These are phyloP conservation scores for Mactra quadrangularis DNA, from an alignment of 1,140 invertebrate species.

Conservation along the genomic window DNA sequence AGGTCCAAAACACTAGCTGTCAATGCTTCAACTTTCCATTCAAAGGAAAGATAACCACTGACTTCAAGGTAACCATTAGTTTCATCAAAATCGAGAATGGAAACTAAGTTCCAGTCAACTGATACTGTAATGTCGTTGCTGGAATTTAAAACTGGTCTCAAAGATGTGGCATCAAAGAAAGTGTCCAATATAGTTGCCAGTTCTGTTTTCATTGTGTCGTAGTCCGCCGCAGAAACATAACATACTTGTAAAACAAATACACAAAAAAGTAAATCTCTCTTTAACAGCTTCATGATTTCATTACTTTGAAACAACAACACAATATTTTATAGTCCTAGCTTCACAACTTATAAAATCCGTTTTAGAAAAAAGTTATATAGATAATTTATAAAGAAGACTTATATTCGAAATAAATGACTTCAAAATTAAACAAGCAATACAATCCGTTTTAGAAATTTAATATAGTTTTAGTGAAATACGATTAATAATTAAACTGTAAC, in stretches of 20 bases:
- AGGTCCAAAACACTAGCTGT: not conserved
- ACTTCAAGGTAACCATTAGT: slow-evolving; percentile 54
- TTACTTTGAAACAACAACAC: too few species aligned
- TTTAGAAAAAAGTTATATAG: too few species aligned
- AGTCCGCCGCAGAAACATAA: not conserved
- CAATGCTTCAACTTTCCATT: slow-evolving; percentile 13
- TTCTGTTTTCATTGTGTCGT: not conserved
- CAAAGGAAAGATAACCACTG: slow-evolving; percentile 36
- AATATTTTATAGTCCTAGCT: too few species aligned
- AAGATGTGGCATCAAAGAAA: not conserved
- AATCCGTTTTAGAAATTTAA: too few species aligned
- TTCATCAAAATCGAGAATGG: slow-evolving; percentile 57
- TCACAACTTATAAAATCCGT: too few species aligned
- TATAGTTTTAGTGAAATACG: too few species aligned
- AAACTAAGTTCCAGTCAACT: slow-evolving; percentile 43
- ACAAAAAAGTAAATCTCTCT: too few species aligned
- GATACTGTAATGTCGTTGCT: not conserved
- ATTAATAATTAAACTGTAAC: too few species aligned
- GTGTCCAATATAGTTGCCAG: not conserved
- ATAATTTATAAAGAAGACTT: too few species aligned
- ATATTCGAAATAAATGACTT: too few species aligned
- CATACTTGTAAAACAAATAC: not conserved
- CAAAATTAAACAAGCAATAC: too few species aligned
- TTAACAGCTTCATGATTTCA: too few species aligned
- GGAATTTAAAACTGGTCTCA: slow-evolving; percentile 35